phyloP scores from a whole-genome alignment of 2,888 invertebrate species.

The Falcaria lacertinaria region DNA sequence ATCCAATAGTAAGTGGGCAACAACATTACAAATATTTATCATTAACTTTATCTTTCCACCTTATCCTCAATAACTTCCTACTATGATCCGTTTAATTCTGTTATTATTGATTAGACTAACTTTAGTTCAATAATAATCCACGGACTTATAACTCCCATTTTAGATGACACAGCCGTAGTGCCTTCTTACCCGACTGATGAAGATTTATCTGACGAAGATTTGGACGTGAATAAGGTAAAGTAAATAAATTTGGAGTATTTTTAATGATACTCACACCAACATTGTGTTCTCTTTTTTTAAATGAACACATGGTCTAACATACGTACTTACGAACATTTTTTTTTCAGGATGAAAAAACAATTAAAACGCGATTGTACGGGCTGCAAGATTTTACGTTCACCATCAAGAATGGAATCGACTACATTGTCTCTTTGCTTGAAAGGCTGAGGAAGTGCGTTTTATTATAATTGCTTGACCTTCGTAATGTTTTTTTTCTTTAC shows the following conservation, averaged over 20 bases:
- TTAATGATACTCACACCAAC: too few relatives aligned
- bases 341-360: conserved; percentile 62
- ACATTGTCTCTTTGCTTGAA: conserved; percentile 62
- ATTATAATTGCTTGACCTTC: not conserved
- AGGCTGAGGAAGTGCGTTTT: conserved; percentile 62
- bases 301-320: too few relatives aligned
- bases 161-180: conserved; percentile 40
- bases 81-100: too few relatives aligned
- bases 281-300: too few relatives aligned
- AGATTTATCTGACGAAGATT: conserved; percentile 57
- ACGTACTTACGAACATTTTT: conserved; percentile 2
- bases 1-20: conserved; percentile 46
- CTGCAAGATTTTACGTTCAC: conserved; percentile 71
- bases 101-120: too few relatives aligned
- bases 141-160: conserved; percentile 15
- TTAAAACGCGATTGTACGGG: conserved; percentile 54
- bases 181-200: conserved; percentile 46
- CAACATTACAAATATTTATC: too few relatives aligned
- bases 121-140: not conserved
- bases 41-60: too few relatives aligned
- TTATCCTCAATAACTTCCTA: too few relatives aligned
- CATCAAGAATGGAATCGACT: conserved; percentile 69
- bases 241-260: too few relatives aligned
- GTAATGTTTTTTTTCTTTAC: not conserved
- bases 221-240: conserved; percentile 48